A percentile compares a stretch with the other conserved stretches of the same genome.
Evolutionary conservation across 2,888 invertebrate genomes (phyloP).

Genomic region (Hetaerina titia): DNA sequence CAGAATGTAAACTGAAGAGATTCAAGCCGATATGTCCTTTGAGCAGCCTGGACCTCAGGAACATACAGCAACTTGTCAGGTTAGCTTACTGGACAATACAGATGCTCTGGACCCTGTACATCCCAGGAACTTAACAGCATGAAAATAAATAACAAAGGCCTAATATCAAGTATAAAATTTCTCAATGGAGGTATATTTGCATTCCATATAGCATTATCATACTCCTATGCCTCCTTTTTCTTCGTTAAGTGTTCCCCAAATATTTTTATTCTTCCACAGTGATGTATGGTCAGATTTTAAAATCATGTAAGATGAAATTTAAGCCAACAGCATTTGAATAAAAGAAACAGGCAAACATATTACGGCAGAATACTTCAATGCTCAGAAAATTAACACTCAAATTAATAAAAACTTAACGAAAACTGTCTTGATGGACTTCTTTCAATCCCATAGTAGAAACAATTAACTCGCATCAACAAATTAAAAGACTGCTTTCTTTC

Average conservation of each 20-base stretch:
- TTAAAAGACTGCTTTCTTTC: background rate
- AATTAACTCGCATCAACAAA: background rate
- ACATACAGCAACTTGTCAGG: background rate
- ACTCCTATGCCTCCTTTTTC: background rate
- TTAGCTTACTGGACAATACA: background rate
- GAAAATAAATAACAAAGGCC: background rate
- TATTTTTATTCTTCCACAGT: background rate
- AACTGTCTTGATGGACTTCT: conserved; percentile 33
- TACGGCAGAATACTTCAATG: background rate
- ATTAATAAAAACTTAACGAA: conserved; percentile 8
- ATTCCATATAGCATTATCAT: background rate
- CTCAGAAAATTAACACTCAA: conserved; percentile 23
- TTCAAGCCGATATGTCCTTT: background rate
- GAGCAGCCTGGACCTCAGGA: conserved; percentile 18
- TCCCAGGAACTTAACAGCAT: background rate
- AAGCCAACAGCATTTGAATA: background rate
- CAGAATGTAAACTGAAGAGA: background rate
- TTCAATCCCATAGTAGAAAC: background rate
- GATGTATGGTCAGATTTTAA: background rate
- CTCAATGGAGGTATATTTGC: background rate
- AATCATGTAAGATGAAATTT: background rate
- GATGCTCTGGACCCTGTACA: background rate
- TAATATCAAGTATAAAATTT: background rate
- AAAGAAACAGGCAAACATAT: conserved; percentile 30
- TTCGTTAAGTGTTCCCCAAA: background rate